Evolutionary conservation across 2,888 invertebrate genomes (phyloP), one percentile per base, ranked within the genome.

Genomic region (Geophilus truncorum): DNA sequence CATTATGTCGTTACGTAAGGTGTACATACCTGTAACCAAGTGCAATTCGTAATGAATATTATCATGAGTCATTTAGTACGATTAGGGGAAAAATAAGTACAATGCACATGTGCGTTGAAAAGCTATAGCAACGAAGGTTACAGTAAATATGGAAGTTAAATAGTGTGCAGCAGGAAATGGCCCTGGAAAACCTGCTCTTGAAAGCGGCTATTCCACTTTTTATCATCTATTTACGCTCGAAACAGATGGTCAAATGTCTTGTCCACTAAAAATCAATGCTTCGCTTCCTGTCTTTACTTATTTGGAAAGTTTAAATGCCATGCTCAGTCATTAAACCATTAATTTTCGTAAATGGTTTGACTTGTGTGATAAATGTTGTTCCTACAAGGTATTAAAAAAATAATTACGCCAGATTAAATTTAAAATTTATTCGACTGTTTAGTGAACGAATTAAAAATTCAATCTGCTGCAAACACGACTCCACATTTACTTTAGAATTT

Each of bases 271-370:
- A 70, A 70, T 70, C 70, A 70, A 70, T 70, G 70, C 28, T 25
- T 70, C 70, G 70, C 28, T 70, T 70, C 70, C 70, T 70, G 70
- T 70, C 70, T 25, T 70, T 23, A 70, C 70, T 70, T 70, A 70
- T 70, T 70, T 70, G 70, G 70, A 70, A 70, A 70, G 70, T 28
- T 45, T 9, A 70, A 62, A 70, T 15, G 28, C 51, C n/a, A n/a
- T 7, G 45, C n/a, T 51, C 18, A 3, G 2, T n/a, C 15, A 51
- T n/a, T n/a, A 21, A 51, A 51, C 15, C 15, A 21, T n/a, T 18
- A 51, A 51, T 51, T 51, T 51, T 1, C 51, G 1, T 51, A n/a
- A 51, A 51, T 51, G 21, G 51, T 51, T 45, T n/a, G 15, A 45
- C 45, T 7, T 45, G 40, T 40, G 45, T 18, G 45, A n/a, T 45